These are phyloP conservation scores for Ophioninae sp. DNA, from an alignment of 2,888 invertebrate genomes.

Conservation along the genomic window DNA sequence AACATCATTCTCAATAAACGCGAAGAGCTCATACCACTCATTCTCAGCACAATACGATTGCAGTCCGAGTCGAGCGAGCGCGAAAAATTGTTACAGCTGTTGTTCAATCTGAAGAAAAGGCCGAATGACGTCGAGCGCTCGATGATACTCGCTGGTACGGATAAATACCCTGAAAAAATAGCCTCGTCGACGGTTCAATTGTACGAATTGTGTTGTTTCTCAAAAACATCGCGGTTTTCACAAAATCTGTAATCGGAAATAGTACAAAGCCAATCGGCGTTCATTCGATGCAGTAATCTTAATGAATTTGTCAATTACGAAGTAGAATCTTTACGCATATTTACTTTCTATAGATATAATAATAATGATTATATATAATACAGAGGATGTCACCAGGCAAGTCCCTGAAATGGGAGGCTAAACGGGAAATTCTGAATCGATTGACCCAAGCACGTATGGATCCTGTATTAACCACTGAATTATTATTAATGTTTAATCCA, in stretches of 20 bases:
- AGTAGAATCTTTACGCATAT: no score
- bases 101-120: constrained; percentile 88
- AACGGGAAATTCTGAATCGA: no score
- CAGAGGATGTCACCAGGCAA: no score
- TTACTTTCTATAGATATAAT: no score
- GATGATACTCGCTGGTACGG: constrained; percentile 82
- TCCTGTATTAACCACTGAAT: no score
- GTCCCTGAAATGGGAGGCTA: no score
- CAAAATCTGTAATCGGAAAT: background rate
- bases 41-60: constrained; percentile 84
- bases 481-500: no score
- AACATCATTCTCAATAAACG: constrained; percentile 87
- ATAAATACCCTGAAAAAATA: constrained; percentile 7
- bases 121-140: constrained; percentile 86
- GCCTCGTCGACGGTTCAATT: background rate
- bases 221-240: background rate
- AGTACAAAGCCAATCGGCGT: background rate
- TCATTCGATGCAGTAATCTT: background rate
- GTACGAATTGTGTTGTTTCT: background rate
- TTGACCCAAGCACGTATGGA: no score
- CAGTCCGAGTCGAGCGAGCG: constrained; percentile 84
- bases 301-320: no score
- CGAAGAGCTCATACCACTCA: constrained; percentile 86
- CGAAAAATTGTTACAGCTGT: constrained; percentile 85
- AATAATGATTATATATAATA: no score